phyloP scores from a whole-genome alignment of 2,888 invertebrate species.

The Desoria tigrina region DNA sequence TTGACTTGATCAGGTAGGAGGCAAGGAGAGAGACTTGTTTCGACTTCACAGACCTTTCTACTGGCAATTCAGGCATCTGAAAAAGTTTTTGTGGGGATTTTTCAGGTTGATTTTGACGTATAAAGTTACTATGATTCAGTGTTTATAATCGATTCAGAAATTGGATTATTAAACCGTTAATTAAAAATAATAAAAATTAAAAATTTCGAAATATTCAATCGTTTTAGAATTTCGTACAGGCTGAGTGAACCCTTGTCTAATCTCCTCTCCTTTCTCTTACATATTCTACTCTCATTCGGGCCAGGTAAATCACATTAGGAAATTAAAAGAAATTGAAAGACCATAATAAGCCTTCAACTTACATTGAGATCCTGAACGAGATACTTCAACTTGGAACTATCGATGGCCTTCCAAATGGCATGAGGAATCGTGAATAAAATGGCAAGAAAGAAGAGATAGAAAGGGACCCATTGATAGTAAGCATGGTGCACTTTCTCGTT shows the following conservation, averaged over 20 bases:
- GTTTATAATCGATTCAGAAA: too few species aligned
- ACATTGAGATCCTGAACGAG: slow-evolving; percentile 40
- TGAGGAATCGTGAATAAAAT: slow-evolving; percentile 55
- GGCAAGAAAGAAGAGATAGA: slow-evolving; percentile 55
- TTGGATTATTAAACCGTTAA: too few species aligned
- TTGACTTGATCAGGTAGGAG: slow-evolving; percentile 40
- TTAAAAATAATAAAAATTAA: too few species aligned
- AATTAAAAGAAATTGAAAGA: too few species aligned
- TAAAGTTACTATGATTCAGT: neutral
- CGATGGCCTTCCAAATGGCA: slow-evolving; percentile 55
- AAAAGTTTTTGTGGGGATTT: neutral
- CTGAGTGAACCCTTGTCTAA: too few species aligned
- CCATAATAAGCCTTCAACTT: neutral
- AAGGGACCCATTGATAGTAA: slow-evolving; percentile 49
- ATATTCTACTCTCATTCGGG: too few species aligned
- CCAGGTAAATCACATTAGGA: too few species aligned
- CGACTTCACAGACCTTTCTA: slow-evolving; percentile 27
- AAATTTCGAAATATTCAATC: too few species aligned
- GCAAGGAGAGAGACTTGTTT: slow-evolving; percentile 34
- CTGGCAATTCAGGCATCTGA: slow-evolving; percentile 13
- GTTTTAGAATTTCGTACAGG: too few species aligned
- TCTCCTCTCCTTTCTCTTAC: too few species aligned
- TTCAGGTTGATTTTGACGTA: neutral
- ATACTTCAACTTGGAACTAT: slow-evolving; percentile 53
- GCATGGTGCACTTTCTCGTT: slow-evolving; percentile 43